These are phyloP conservation scores for Rhingia campestris DNA, from an alignment of 2,888 invertebrate genomes.

Conservation along the genomic window DNA sequence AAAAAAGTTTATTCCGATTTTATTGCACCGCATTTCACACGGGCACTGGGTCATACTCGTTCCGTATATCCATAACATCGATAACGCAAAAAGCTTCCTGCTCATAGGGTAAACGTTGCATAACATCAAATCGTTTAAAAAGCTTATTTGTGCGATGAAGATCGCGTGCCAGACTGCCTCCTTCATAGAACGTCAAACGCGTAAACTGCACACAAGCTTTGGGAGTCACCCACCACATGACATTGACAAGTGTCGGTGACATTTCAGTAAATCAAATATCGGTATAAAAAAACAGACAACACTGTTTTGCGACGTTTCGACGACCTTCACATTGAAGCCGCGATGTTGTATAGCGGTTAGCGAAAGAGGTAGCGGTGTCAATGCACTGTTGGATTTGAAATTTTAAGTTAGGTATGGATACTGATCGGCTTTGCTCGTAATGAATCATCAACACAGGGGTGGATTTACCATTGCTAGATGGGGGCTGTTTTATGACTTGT, in stretches of 20 bases:
- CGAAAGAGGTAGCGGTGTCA: constrained; percentile 41
- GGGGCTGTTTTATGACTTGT: no score
- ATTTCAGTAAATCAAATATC: constrained; percentile 43
- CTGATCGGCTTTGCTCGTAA: neutral
- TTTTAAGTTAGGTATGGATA: constrained; percentile 20
- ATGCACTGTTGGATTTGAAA: constrained; percentile 50
- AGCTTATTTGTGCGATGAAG: constrained; percentile 28
- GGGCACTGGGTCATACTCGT: constrained; percentile 55
- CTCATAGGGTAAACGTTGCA: constrained; percentile 21
- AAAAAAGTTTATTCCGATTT: constrained; percentile 20
- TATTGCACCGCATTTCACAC: constrained; percentile 52
- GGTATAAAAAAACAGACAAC: constrained; percentile 10
- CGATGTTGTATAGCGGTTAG: constrained; percentile 10
- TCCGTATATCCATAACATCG: neutral
- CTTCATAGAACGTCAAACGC: constrained; percentile 1
- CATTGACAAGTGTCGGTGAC: constrained; percentile 69
- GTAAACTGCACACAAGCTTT: neutral
- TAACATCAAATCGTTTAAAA: constrained; percentile 3
- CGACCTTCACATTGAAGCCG: constrained; percentile 68
- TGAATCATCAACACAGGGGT: constrained; percentile 50
- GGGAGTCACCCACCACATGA: constrained; percentile 12
- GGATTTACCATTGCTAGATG: constrained; percentile 1
- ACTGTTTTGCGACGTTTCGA: constrained; percentile 48
- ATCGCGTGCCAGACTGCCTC: constrained; percentile 38
- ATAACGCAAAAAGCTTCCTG: constrained; percentile 27